Conservation (phyloP, 2,113 vertebrate species). For the Datnioides undecimradiatus region DNA sequence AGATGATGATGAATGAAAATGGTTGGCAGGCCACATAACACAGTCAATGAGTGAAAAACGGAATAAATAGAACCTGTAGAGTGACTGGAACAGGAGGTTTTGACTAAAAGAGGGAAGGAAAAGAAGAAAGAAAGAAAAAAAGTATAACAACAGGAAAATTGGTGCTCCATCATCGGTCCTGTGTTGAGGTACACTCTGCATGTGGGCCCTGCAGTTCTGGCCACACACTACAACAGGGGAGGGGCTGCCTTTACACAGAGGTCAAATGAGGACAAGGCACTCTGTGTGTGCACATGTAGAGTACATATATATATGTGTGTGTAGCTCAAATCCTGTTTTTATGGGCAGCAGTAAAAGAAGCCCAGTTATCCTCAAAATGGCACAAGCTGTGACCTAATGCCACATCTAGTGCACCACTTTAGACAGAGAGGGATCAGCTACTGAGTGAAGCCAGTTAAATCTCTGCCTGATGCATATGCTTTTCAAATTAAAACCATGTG, state of each 20-base stretch:
- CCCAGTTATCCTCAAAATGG: slow-evolving; percentile 60
- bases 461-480: slow-evolving; percentile 40
- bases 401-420: slow-evolving; percentile 50
- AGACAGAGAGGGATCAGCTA: slow-evolving; percentile 53
- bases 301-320: slow-evolving; percentile 31
- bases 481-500: slow-evolving; percentile 65
- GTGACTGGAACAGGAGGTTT: neutral
- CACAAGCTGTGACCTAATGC: slow-evolving; percentile 66
- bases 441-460: slow-evolving; percentile 51
- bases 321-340: slow-evolving; percentile 56
- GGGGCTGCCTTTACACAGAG: slow-evolving; percentile 38
- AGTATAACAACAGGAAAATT: slow-evolving; percentile 14
- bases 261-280: slow-evolving; percentile 59
- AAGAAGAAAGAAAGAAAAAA: slow-evolving; percentile 3
- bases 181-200: slow-evolving; percentile 31
- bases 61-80: slow-evolving; percentile 5
- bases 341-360: slow-evolving; percentile 60
- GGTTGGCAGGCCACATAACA: slow-evolving; percentile 4
- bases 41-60: neutral
- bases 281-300: slow-evolving; percentile 13
- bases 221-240: slow-evolving; percentile 32
- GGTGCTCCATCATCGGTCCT: slow-evolving; percentile 12
- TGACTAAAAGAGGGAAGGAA: neutral
- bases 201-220: slow-evolving; percentile 18
- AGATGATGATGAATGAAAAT: slow-evolving; percentile 43